Evolutionary conservation across 2,797 vertebrate genomes (phyloP).

Genomic region (Pseudomugil gertrudae): DNA sequence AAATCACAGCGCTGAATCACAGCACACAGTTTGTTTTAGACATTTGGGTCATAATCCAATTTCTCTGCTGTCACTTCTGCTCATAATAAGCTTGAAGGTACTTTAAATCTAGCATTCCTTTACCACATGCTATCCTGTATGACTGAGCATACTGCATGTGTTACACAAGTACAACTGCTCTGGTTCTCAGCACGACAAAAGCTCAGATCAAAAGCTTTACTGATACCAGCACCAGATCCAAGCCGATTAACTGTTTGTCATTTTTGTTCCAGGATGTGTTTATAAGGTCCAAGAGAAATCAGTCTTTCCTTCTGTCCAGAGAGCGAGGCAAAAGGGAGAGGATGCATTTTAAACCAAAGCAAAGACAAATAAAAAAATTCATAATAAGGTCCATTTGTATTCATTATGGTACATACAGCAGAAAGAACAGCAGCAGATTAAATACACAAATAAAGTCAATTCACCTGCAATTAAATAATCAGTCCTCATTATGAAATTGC

Average conservation of each 20-base stretch:
- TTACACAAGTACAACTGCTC: slow-evolving; percentile 1
- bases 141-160: slow-evolving; percentile 3
- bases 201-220: slow-evolving; percentile 20
- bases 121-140: not conserved
- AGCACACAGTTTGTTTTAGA: not conserved
- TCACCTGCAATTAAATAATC: not conserved
- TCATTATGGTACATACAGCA: not conserved
- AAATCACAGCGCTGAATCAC: not conserved
- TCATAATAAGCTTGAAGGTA: slow-evolving; percentile 1
- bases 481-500: not conserved
- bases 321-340: not conserved
- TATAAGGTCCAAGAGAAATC: not conserved
- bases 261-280: not conserved
- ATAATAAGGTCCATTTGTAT: not conserved
- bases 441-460: not conserved
- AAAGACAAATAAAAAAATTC: not conserved
- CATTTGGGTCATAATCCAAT: slow-evolving; percentile 7
- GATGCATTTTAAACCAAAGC: not conserved
- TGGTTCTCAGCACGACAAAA: slow-evolving; percentile 8
- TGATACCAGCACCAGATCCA: slow-evolving; percentile 11
- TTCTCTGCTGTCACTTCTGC: slow-evolving; percentile 10
- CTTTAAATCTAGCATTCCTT: slow-evolving; percentile 3
- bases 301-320: not conserved
- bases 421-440: not conserved
- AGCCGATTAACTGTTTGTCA: slow-evolving; percentile 19